Evolutionary conservation across 1,140 invertebrate species (phyloP).

Genomic region (Drosophila fuyamai): DNA sequence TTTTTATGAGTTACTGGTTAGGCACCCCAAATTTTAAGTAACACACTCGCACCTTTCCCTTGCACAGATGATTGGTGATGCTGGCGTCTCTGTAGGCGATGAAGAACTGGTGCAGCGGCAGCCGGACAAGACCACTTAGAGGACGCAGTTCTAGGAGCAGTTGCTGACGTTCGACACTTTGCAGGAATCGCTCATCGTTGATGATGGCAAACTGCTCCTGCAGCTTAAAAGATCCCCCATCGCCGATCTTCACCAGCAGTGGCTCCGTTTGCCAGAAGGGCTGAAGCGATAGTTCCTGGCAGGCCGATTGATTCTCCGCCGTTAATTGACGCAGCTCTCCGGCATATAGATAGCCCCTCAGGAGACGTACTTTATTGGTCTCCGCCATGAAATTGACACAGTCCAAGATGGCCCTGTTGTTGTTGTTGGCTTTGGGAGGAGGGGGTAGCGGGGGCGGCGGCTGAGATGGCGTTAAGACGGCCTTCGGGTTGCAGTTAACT

Average conservation of each 20-base stretch:
- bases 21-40: too few relatives aligned
- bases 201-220: conserved; percentile 86
- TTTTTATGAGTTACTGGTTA: too few relatives aligned
- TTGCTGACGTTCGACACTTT: conserved; percentile 86
- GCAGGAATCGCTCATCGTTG: conserved; percentile 86
- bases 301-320: conserved; percentile 7
- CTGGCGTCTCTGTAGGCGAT: conserved; percentile 87
- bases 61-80: conserved; percentile 86
- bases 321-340: conserved; percentile 62
- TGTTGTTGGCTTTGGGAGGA: conserved; percentile 42
- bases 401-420: conserved; percentile 51
- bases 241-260: conserved; percentile 26
- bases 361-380: conserved; percentile 73
- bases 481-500: conserved; percentile 47
- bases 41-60: conserved; percentile 62
- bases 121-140: conserved; percentile 86
- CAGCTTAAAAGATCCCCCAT: conserved; percentile 44
- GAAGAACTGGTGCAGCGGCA: conserved; percentile 87
- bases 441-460: conserved; percentile 18
- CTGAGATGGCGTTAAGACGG: conserved; percentile 28
- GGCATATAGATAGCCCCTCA: conserved; percentile 71
- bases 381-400: conserved; percentile 73
- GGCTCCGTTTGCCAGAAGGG: conserved; percentile 74
- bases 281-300: conserved; percentile 60
- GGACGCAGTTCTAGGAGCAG: conserved; percentile 86